phyloP scores from a whole-genome alignment of 2,797 vertebrate species.

The Macropodus opercularis region DNA sequence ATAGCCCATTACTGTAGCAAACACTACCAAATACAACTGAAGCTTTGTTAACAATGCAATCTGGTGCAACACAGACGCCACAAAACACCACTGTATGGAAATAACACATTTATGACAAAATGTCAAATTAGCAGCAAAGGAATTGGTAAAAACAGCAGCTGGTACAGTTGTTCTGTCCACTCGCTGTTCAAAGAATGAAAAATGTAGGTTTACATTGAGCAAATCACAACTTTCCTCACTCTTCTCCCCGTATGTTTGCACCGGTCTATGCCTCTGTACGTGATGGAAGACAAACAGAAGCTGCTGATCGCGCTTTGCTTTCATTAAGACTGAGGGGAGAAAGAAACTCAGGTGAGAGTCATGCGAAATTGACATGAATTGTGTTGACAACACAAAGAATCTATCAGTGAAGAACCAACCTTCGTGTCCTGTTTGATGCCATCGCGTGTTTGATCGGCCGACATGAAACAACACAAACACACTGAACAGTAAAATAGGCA shows the following conservation, averaged over 20 bases:
- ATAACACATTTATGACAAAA: not conserved
- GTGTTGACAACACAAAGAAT: slow-evolving; percentile 49
- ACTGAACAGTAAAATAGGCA: slow-evolving; percentile 53
- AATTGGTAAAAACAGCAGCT: not conserved
- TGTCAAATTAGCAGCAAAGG: not conserved
- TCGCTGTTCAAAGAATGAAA: too few species aligned
- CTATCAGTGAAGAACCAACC: slow-evolving; percentile 30
- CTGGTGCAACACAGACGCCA: not conserved
- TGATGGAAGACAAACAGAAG: slow-evolving; percentile 9
- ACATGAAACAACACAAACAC: slow-evolving; percentile 60
- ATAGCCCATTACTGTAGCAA: slow-evolving; percentile 12
- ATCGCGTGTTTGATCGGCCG: slow-evolving; percentile 49
- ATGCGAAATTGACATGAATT: slow-evolving; percentile 41
- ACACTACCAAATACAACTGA: not conserved
- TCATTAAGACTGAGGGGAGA: slow-evolving; percentile 14
- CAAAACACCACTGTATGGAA: not conserved
- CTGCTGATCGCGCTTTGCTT: not conserved
- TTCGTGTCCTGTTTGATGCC: slow-evolving; percentile 47
- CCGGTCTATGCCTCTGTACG: not conserved
- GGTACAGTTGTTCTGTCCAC: not conserved
- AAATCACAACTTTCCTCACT: not conserved
- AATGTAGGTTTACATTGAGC: not conserved
- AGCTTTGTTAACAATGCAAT: slow-evolving; percentile 2
- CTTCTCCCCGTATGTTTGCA: not conserved
- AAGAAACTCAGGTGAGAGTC: slow-evolving; percentile 3